A percentile compares a stretch with the other conserved stretches of the same genome.
Evolutionary conservation across 1,140 invertebrate species (phyloP).

Genomic region (Drosophila elegans): DNA sequence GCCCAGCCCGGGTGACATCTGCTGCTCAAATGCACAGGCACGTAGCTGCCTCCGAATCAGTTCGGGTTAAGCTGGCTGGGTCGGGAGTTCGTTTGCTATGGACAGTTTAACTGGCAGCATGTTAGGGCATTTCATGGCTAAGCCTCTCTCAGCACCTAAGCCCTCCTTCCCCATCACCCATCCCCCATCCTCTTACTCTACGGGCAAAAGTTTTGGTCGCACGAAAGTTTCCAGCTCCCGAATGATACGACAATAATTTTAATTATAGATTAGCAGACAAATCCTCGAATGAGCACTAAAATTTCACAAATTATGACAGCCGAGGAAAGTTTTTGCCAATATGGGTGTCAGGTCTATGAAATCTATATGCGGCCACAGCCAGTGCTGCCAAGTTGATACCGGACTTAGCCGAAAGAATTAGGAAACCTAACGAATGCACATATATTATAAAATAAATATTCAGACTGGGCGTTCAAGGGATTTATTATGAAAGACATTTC

Average conservation of each 20-base stretch:
- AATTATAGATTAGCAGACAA: slow-evolving; percentile 72
- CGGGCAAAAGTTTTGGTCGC: slow-evolving; percentile 32
- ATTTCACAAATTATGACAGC: slow-evolving; percentile 36
- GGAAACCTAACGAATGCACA: too few relatives aligned
- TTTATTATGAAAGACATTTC: too few relatives aligned
- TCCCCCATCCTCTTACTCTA: not conserved
- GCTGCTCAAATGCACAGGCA: slow-evolving; percentile 76
- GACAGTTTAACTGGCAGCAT: slow-evolving; percentile 71
- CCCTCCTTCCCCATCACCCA: not conserved
- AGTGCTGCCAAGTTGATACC: too few relatives aligned
- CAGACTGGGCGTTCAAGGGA: too few relatives aligned
- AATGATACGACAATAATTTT: slow-evolving; percentile 76
- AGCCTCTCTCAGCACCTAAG: slow-evolving; percentile 27
- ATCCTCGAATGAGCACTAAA: slow-evolving; percentile 65
- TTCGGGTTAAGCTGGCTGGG: slow-evolving; percentile 2
- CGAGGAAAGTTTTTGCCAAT: not conserved
- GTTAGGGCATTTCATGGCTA: slow-evolving; percentile 63
- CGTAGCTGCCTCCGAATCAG: slow-evolving; percentile 54
- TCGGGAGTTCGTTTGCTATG: not conserved
- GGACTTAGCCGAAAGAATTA: too few relatives aligned
- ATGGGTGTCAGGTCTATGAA: not conserved
- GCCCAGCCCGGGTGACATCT: slow-evolving; percentile 65
- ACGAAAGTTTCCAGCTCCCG: slow-evolving; percentile 60
- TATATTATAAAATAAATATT: too few relatives aligned
- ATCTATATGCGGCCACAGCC: too few relatives aligned